Evolutionary conservation across 2,797 vertebrate species (phyloP), one percentile per base, ranked within the genome.

Genomic region (Diplodus puntazzo): DNA sequence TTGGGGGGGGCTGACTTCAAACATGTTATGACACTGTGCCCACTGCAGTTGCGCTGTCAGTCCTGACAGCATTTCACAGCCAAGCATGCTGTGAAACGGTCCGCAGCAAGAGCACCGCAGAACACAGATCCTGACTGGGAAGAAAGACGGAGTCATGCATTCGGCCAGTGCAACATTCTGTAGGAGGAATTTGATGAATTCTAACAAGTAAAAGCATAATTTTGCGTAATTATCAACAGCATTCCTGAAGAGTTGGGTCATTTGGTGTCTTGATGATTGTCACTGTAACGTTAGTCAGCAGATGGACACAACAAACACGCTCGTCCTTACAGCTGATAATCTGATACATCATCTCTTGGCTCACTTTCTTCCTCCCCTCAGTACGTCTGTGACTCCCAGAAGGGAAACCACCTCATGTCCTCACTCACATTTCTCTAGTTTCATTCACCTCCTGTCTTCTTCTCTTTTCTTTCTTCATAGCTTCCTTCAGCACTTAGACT

Each of bases 311-410:
- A 14, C 54, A 53, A 25, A 45, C 54, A 25, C 27, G 30, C 49
- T 71, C 59, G 49, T 54, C 54, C 18, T 69, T 46, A 70, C 23
- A 78, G 53, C 49, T 69, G 67, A 69, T 70, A 20, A 67, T 59
- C 63, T 43, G 61, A 78, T 70, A 61, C 34, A n/a, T 78, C 73
- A 55, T 18, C 3, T 23, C 75, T 54, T 72, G 77, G 74, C 80
- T 77, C 66, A 57, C 61, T 62, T 75, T 53, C 70, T 50, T 53
- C 18, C 20, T 48, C 34, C 54, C 4, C 5, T 50, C 49, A 27
- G 25, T 77, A 55, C 10, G 42, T 61, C 30, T 11, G 8, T 64
- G 59, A 21, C 63, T 74, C 48, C 46, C 63, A 69, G 68, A 60
- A 67, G 52, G 46, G 34, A 46, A 46, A 46, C 14, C 45, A 10